Evolutionary conservation across 2,113 vertebrate genomes (phyloP), one percentile per base, ranked within the genome.

Genomic region (Oreochromis spilurus): DNA sequence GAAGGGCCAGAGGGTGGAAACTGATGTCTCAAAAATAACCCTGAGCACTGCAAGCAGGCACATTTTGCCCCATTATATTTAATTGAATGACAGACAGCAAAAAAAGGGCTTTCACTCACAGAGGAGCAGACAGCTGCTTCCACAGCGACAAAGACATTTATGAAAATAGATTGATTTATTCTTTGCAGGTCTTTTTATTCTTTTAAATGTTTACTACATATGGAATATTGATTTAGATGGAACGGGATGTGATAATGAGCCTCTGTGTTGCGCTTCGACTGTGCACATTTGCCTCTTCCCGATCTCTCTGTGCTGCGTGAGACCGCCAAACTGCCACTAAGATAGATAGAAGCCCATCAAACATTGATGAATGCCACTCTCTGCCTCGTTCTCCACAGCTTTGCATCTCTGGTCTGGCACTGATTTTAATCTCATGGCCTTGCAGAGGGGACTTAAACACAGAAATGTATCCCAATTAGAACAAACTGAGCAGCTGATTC

Each of bases 321-420:
- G 62, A 79, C 90, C 17, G 17, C 83, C 84, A 78, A 88, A 60
- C 72, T 82, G 90, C 57, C 36, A 24, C 57, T 82, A 54, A 87
- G 83, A 88, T 53, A 82, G 84, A 89, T 87, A 87, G 88, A 85
- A 91, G 81, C 79, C 86, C 87, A 95, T 95, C 87, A 92, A 94
- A 94, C 91, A 94, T 94, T 95, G 92, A 95, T 94, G 91, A 95
- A 92, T 89, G 90, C 88, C 92, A 89, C 60, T 89, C 84, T 93
- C 79, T 43, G 84, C 91, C 88, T 89, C 88, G 84, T 87, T 92
- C 91, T 89, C 83, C 52, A 14, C 88, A 89, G 84, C 92, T 94
- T 93, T 93, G 87, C 90, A 93, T 94, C 87, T 84, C 58, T 81
- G 83, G 87, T 48, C 83, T 87, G 85, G 81, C 87, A 67, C 85